Evolutionary conservation across 2,113 vertebrate species (phyloP).

Genomic region (Eptesicus fuscus): DNA sequence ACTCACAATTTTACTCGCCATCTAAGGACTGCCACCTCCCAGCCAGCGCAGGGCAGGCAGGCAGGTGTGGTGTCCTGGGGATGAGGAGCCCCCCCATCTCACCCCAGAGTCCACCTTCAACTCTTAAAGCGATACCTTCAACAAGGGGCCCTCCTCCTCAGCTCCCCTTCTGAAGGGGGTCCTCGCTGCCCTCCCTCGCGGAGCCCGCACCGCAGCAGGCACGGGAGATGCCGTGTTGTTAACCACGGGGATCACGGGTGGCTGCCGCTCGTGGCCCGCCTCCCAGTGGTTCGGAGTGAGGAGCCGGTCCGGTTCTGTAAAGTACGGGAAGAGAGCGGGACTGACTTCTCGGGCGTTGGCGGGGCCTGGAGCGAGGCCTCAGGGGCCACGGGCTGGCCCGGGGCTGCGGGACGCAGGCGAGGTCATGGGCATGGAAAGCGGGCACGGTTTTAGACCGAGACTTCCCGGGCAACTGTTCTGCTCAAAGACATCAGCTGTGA

Average conservation of each 20-base stretch:
- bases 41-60: neutral
- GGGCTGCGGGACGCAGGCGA: neutral
- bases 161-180: neutral
- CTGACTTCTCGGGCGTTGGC: neutral
- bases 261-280: neutral
- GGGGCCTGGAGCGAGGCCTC: neutral
- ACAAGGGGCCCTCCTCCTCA: neutral
- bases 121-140: neutral
- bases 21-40: slow-evolving; percentile 42
- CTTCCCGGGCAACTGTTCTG: neutral
- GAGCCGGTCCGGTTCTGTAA: neutral
- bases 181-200: neutral
- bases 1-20: slow-evolving; percentile 58
- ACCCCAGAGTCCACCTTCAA: neutral
- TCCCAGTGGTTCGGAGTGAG: neutral
- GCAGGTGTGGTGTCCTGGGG: neutral
- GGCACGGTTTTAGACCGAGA: neutral
- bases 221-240: neutral
- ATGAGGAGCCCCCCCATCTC: neutral
- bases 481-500: neutral
- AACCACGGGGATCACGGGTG: neutral
- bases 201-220: neutral
- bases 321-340: neutral
- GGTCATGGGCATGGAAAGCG: neutral
- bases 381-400: neutral